Base-by-base conservation (phyloP, 2,113 vertebrate genomes). In the Mola mola region DNA sequence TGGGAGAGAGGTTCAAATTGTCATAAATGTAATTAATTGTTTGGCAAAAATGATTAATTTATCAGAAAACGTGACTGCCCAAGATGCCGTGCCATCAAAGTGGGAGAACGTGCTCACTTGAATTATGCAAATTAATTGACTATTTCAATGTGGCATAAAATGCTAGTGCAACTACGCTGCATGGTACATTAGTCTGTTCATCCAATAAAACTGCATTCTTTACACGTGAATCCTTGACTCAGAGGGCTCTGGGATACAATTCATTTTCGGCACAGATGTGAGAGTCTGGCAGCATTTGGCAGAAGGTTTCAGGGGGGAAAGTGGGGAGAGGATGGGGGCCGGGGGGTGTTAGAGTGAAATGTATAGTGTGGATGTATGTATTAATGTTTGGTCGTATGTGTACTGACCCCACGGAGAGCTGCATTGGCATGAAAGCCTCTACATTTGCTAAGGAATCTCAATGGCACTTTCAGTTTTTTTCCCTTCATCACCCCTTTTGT, bases 51-150 rank as follows among this genome's bases (percentile, higher is more conserved):
- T 96, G 94, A 98, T 97, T 95, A 95, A 98, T 98, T 95, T 95
- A 91, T 95, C 92, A 94, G 93, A 93, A 94, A 80, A 91, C 75
- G 64, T 90, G 92, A 93, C 83, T 93, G 61, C 90, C 90, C 90
- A 90, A 91, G 88, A 92, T 91, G 92, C 88, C 87, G 92, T 94
- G 95, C 93, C 94, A 96, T 95, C 94, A 93, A 55, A 95, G 93
- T 94, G 93, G 93, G 92, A 91, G 93, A 92, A 95, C 94, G 90
- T 90, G 93, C 94, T 94, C 92, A 90, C 92, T 81, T 92, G 94
- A 98, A 96, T 98, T 98, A 98, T 99, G 96, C 93, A 97, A 98
- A 99, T 99, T 95, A 98, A 98, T 98, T 97, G 96, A 94, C 93
- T 95, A 93, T 95, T 97, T 94, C 94, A 97, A 94, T 96, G 97